Percentiles rank a stretch among this genome's conserved stretches.
These are phyloP conservation scores for Lycaena phlaeas DNA, from an alignment of 2,888 invertebrate species.

Conservation along the genomic window DNA sequence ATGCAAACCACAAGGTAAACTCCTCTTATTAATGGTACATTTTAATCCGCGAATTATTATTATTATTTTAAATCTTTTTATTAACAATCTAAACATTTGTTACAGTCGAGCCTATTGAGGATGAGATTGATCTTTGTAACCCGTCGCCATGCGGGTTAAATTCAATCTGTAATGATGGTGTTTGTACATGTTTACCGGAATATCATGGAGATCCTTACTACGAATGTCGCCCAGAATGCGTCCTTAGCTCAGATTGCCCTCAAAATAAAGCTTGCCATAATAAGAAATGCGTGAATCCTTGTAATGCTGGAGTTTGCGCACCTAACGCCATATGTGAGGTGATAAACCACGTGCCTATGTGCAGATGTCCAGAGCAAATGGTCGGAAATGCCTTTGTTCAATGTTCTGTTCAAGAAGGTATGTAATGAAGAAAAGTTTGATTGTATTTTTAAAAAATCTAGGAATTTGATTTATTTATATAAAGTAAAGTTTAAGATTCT, in stretches of 20 bases:
- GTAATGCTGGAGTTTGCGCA: conserved; percentile 79
- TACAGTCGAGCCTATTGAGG: conserved; percentile 36
- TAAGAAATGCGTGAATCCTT: conserved; percentile 81
- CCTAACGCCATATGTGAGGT: conserved; percentile 80
- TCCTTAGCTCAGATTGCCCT: conserved; percentile 77
- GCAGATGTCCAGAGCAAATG: conserved; percentile 77
- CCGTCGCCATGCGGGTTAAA: conserved; percentile 80
- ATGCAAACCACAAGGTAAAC: conserved; percentile 69
- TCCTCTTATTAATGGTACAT: background rate
- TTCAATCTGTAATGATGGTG: conserved; percentile 70
- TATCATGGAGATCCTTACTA: conserved; percentile 78
- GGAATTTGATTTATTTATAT: no score
- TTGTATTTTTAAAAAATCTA: no score
- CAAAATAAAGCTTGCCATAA: conserved; percentile 76
- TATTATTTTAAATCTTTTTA: no score
- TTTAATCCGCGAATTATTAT: background rate
- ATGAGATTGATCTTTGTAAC: conserved; percentile 70
- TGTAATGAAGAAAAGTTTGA: no score
- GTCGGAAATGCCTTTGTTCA: conserved; percentile 78
- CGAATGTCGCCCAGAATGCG: conserved; percentile 80
- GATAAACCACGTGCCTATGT: conserved; percentile 81
- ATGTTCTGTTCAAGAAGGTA: conserved; percentile 67
- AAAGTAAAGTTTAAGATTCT: no score
- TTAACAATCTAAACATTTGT: conserved; percentile 15
- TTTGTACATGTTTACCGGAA: conserved; percentile 75